Evolutionary conservation across 2,797 vertebrate genomes (phyloP).

Genomic region (Trichosurus vulpecula): DNA sequence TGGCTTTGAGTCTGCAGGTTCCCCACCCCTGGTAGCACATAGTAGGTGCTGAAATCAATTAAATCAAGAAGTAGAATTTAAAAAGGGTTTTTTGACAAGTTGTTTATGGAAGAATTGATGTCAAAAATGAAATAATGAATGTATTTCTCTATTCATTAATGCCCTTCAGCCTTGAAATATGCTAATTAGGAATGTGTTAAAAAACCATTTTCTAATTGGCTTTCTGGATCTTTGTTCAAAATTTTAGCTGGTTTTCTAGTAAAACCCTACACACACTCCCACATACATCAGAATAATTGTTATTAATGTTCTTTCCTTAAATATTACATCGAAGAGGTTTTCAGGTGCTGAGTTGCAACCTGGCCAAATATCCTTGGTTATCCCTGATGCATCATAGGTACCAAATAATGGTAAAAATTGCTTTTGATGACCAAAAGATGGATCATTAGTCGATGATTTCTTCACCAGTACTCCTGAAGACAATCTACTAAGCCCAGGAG

Average conservation of each 20-base stretch:
- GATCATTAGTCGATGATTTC: background rate
- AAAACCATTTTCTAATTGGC: background rate
- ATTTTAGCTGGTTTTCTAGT: constrained; percentile 35
- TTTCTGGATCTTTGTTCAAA: constrained; percentile 38
- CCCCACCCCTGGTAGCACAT: background rate
- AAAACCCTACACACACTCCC: too few relatives aligned
- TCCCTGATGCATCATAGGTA: too few relatives aligned
- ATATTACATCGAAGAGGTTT: too few relatives aligned
- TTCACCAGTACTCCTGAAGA: background rate
- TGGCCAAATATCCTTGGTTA: too few relatives aligned
- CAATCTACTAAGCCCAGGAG: background rate
- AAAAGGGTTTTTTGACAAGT: too few relatives aligned
- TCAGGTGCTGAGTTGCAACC: too few relatives aligned
- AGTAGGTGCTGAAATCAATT: background rate
- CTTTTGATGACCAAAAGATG: too few relatives aligned
- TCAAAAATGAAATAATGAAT: background rate
- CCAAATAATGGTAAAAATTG: too few relatives aligned
- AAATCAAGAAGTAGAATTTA: background rate
- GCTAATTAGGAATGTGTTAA: background rate
- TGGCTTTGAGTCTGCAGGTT: too few relatives aligned
- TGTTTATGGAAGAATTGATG: background rate
- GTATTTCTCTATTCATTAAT: background rate
- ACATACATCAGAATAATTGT: too few relatives aligned
- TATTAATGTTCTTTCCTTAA: too few relatives aligned
- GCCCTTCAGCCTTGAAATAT: background rate